These are phyloP conservation scores for Amphiura filiformis DNA, from an alignment of 35 echinoderm and acorn worm species.

Conservation along the genomic window DNA sequence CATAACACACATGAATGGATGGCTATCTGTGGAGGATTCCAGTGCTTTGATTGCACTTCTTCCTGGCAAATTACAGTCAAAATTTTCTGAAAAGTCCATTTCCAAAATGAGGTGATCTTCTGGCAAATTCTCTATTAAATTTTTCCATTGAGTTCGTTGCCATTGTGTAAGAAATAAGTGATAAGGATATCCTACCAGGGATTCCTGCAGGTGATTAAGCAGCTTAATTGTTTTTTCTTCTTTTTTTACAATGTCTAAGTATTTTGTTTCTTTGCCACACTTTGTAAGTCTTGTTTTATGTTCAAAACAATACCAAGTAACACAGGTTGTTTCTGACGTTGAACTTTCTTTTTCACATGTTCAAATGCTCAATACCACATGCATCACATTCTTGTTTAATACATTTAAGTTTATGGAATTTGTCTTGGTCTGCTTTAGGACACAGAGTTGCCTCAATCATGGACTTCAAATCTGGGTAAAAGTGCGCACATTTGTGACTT, in stretches of 20 bases:
- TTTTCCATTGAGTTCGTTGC: background rate
- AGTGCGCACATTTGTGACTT: background rate
- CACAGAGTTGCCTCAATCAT: background rate
- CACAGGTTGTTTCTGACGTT: background rate
- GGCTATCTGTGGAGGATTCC: background rate
- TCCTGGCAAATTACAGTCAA: background rate
- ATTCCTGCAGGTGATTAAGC: background rate
- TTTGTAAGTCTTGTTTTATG: background rate
- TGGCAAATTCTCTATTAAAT: background rate
- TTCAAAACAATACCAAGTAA: background rate
- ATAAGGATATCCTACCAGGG: background rate
- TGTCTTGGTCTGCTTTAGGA: background rate
- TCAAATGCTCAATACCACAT: background rate
- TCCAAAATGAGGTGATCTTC: background rate
- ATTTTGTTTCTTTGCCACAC: background rate
- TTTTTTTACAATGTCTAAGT: background rate
- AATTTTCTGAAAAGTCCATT: background rate
- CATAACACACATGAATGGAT: background rate
- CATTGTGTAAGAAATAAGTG: background rate
- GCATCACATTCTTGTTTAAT: background rate
- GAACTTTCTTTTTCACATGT: background rate
- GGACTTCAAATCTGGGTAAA: background rate
- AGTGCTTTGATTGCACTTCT: background rate
- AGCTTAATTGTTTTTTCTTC: background rate
- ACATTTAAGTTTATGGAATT: background rate